A percentile compares a stretch with the other conserved stretches of the same genome.
phyloP scores from a whole-genome alignment of 2,797 vertebrate species.

The Rhinogobio ventralis region DNA sequence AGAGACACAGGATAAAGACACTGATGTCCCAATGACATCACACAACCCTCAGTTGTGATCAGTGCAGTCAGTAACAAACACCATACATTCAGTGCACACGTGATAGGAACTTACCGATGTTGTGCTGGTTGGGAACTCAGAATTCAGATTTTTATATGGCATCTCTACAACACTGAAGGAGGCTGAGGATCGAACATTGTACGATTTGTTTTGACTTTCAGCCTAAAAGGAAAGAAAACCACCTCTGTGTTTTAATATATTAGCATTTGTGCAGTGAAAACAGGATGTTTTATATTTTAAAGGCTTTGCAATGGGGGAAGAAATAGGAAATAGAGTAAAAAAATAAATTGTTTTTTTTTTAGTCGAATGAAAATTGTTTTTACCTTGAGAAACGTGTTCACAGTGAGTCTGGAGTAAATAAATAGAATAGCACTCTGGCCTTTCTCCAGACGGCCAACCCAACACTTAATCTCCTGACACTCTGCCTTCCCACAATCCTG shows the following conservation, averaged over 20 bases:
- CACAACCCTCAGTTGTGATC: neutral
- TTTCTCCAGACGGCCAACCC: conserved; percentile 90
- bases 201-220: conserved; percentile 93
- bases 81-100: neutral
- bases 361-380: neutral
- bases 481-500: conserved; percentile 86
- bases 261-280: neutral
- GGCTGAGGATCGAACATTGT: conserved; percentile 85
- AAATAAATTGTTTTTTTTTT: too few relatives aligned
- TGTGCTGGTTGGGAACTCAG: conserved; percentile 84
- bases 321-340: neutral
- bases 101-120: conserved; percentile 59
- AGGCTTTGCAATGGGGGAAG: neutral
- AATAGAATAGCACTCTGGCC: conserved; percentile 90
- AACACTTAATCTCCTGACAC: conserved; percentile 87
- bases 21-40: neutral
- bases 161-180: conserved; percentile 92
- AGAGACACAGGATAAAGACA: neutral
- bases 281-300: neutral
- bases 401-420: conserved; percentile 87
- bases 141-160: conserved; percentile 90
- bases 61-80: neutral
- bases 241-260: neutral
- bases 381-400: conserved; percentile 91
- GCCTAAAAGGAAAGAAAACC: conserved; percentile 70